These are phyloP conservation scores for Helicoverpa armigera DNA, from an alignment of 1,140 invertebrate genomes.

Conservation along the genomic window DNA sequence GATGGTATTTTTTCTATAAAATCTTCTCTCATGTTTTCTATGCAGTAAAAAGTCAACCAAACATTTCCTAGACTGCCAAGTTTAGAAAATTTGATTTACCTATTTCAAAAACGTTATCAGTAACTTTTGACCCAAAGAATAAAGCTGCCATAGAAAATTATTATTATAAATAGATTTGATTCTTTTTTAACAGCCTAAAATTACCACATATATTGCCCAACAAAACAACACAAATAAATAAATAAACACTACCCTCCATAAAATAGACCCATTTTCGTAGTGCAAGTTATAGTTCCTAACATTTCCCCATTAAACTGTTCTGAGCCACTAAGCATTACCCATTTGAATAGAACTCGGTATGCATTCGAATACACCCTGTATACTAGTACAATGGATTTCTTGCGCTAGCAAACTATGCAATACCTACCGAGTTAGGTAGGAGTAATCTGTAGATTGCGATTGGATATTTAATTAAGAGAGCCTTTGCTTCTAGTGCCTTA, in stretches of 20 bases:
- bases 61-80: too few species aligned
- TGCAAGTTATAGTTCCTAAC: not conserved
- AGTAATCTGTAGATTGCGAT: not conserved
- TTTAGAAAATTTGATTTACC: too few species aligned
- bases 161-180: too few species aligned
- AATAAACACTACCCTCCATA: not conserved
- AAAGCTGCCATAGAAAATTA: too few species aligned
- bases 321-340: constrained; percentile 5
- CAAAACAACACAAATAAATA: not conserved
- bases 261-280: not conserved
- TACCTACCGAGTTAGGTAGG: not conserved
- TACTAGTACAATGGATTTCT: constrained; percentile 21
- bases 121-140: too few species aligned
- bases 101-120: too few species aligned
- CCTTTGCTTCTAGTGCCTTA: too few species aligned
- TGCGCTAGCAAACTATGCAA: constrained; percentile 11
- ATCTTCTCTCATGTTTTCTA: too few species aligned
- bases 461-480: too few species aligned
- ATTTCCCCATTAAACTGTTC: constrained; percentile 28
- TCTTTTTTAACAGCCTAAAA: too few species aligned
- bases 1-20: not conserved
- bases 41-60: too few species aligned
- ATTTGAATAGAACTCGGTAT: not conserved
- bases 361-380: constrained; percentile 11
- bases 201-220: not conserved